Evolutionary conservation across 2,888 invertebrate species (phyloP).

Genomic region (Cephus nigrinus): DNA sequence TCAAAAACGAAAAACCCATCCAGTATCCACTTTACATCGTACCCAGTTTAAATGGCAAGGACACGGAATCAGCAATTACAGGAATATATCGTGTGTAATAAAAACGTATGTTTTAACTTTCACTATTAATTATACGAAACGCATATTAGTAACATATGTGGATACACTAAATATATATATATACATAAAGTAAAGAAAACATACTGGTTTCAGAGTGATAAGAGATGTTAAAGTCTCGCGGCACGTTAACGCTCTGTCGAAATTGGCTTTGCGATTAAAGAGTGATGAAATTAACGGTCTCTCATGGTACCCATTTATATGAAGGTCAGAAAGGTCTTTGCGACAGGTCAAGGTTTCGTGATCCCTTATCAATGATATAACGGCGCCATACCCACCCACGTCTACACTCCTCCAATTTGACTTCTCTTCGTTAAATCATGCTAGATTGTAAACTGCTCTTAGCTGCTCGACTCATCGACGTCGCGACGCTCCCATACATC

Average conservation of each 20-base stretch:
- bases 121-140: background rate
- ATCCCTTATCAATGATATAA: conserved; percentile 15
- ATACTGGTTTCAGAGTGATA: background rate
- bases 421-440: background rate
- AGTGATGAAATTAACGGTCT: background rate
- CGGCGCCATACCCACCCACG: background rate
- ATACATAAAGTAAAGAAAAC: no score
- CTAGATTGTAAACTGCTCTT: background rate
- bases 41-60: background rate
- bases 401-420: background rate
- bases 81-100: background rate
- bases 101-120: background rate
- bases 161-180: background rate
- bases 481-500: background rate
- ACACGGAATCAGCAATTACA: background rate
- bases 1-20: background rate
- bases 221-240: background rate
- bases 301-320: background rate
- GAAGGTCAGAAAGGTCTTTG: conserved; percentile 3
- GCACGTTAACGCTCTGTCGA: background rate
- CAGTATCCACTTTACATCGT: background rate
- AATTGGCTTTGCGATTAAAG: background rate
- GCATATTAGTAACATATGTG: background rate
- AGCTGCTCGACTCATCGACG: background rate
- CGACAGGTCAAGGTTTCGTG: conserved; percentile 3